Conservation (phyloP, 2,888 invertebrate species). For the Sinodicranocentrus sp. region DNA sequence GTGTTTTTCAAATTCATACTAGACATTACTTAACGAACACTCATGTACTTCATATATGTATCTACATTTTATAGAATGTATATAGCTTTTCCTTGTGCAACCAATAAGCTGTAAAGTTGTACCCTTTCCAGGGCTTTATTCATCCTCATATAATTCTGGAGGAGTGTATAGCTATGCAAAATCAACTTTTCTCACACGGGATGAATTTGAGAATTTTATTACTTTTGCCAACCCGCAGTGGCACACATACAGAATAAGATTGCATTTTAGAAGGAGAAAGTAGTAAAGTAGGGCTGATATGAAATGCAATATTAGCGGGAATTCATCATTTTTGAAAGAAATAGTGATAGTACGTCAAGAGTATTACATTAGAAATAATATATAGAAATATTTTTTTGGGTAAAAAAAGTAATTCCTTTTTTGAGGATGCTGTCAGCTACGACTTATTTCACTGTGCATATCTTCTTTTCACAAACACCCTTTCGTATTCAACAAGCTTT, state of each 20-base stretch:
- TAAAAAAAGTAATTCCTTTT: constrained; percentile 31
- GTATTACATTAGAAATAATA: constrained; percentile 36
- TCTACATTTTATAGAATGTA: background rate
- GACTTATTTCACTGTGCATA: constrained; percentile 6
- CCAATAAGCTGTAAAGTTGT: background rate
- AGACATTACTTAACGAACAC: background rate
- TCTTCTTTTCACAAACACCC: background rate
- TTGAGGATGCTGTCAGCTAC: constrained; percentile 20
- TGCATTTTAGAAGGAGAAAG: background rate
- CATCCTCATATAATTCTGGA: constrained; percentile 1
- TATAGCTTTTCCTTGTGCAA: background rate
- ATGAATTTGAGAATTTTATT: constrained; percentile 33
- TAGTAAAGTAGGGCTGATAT: background rate
- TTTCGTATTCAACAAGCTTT: background rate
- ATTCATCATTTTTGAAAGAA: constrained; percentile 37
- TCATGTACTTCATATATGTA: background rate
- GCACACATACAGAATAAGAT: constrained; percentile 13
- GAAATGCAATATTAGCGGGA: constrained; percentile 26
- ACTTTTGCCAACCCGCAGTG: constrained; percentile 25
- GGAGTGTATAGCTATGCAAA: constrained; percentile 16
- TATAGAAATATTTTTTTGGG: constrained; percentile 24
- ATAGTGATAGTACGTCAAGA: background rate
- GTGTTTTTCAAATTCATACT: too few relatives aligned
- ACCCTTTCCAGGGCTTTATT: background rate
- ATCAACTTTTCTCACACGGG: constrained; percentile 40